These are phyloP conservation scores for Sylvia atricapilla DNA, from an alignment of 2,113 vertebrate species.

Conservation along the genomic window DNA sequence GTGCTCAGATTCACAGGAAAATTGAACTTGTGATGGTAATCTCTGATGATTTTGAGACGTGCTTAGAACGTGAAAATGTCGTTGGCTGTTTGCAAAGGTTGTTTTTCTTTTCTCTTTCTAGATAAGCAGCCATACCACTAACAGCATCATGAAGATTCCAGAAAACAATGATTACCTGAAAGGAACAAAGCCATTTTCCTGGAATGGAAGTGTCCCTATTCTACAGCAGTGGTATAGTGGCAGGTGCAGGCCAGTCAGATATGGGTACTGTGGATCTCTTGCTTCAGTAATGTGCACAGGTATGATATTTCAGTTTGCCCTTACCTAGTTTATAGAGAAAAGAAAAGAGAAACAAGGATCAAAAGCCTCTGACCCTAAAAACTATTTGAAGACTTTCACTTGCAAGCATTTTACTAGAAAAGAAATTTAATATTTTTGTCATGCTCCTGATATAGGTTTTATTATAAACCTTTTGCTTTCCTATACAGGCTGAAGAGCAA, in stretches of 20 bases:
- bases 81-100: not conserved
- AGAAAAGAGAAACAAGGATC: not conserved
- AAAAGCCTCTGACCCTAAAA: not conserved
- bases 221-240: constrained; percentile 35
- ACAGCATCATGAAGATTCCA: constrained; percentile 47
- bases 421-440: not conserved
- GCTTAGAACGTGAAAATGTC: not conserved
- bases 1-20: not conserved
- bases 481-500: not conserved
- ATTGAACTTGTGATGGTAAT: not conserved
- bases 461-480: not conserved
- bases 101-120: not conserved
- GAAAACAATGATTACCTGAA: constrained; percentile 48
- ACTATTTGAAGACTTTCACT: not conserved
- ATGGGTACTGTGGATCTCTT: constrained; percentile 4
- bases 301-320: not conserved
- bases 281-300: constrained; percentile 48
- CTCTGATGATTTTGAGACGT: not conserved
- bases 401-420: not conserved
- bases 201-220: constrained; percentile 52
- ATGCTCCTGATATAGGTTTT: not conserved
- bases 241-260: constrained; percentile 22
- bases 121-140: constrained; percentile 48
- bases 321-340: not conserved
- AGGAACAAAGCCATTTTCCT: constrained; percentile 34